Evolutionary conservation across 2,797 vertebrate species (phyloP).

Genomic region (Enteromius argenteus): DNA sequence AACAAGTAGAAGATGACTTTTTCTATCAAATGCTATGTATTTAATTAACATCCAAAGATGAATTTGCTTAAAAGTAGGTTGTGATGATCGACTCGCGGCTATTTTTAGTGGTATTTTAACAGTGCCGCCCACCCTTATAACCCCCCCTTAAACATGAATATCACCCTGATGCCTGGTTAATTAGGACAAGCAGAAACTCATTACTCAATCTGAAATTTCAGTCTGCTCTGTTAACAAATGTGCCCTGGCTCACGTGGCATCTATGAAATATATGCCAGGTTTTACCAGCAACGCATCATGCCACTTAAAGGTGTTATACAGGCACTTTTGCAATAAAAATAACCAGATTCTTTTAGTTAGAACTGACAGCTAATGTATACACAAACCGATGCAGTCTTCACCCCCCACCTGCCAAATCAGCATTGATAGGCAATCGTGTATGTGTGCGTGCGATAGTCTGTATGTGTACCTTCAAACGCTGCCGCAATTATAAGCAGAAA

Average conservation of each 20-base stretch:
- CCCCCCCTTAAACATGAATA: slow-evolving; percentile 55
- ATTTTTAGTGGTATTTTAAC: slow-evolving; percentile 82
- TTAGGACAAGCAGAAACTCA: slow-evolving; percentile 87
- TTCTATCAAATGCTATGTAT: slow-evolving; percentile 74
- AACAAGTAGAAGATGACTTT: slow-evolving; percentile 72
- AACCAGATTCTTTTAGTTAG: neutral
- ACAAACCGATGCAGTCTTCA: slow-evolving; percentile 11
- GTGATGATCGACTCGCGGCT: slow-evolving; percentile 74
- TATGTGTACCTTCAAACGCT: slow-evolving; percentile 81
- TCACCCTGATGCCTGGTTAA: slow-evolving; percentile 78
- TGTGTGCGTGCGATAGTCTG: slow-evolving; percentile 76
- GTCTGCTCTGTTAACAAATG: slow-evolving; percentile 76
- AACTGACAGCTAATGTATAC: slow-evolving; percentile 8
- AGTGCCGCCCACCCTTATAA: slow-evolving; percentile 57
- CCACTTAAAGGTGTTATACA: slow-evolving; percentile 4
- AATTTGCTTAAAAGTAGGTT: slow-evolving; percentile 83
- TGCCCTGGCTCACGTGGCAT: slow-evolving; percentile 71
- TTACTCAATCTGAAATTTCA: slow-evolving; percentile 85
- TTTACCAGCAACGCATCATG: slow-evolving; percentile 16
- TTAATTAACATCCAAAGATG: slow-evolving; percentile 88
- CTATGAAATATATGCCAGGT: slow-evolving; percentile 74
- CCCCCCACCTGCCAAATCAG: slow-evolving; percentile 15
- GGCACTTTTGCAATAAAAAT: neutral
- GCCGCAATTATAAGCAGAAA: slow-evolving; percentile 93
- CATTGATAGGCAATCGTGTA: slow-evolving; percentile 28